These are phyloP conservation scores for Ornithorhynchus anatinus DNA, from an alignment of 2,113 vertebrate species.

Conservation along the genomic window DNA sequence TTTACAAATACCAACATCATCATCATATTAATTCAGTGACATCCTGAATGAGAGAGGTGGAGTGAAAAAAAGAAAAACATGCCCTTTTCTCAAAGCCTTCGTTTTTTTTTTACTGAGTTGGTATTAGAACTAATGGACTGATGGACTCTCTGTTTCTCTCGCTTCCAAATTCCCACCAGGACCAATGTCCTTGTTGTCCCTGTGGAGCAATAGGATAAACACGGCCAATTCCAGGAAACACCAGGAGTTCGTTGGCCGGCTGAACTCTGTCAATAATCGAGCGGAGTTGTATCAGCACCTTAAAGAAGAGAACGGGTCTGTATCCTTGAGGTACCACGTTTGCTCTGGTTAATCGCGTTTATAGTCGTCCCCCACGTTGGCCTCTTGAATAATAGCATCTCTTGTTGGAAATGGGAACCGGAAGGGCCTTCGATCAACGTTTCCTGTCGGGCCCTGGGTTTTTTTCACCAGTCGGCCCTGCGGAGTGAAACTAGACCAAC, in stretches of 20 bases:
- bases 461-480: too few relatives aligned
- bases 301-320: constrained; percentile 97
- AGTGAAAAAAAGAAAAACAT: too few relatives aligned
- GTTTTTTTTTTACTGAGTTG: not conserved
- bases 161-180: constrained; percentile 69
- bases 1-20: too few relatives aligned
- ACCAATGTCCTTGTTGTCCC: constrained; percentile 88
- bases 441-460: too few relatives aligned
- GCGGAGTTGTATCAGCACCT: constrained; percentile 96
- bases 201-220: constrained; percentile 96
- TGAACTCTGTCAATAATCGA: constrained; percentile 92
- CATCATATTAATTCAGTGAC: too few relatives aligned
- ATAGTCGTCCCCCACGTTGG: too few relatives aligned
- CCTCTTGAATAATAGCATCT: too few relatives aligned
- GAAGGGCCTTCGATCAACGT: too few relatives aligned
- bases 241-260: constrained; percentile 91
- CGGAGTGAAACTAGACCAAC: too few relatives aligned
- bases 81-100: too few relatives aligned
- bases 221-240: constrained; percentile 96
- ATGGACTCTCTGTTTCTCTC: not conserved
- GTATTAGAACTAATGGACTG: constrained; percentile 7
- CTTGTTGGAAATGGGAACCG: too few relatives aligned
- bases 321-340: constrained; percentile 35
- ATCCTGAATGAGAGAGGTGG: too few relatives aligned
- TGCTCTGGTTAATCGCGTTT: not conserved